phyloP scores from a whole-genome alignment of 2,888 invertebrate species.

The Eupithecia insigniata region DNA sequence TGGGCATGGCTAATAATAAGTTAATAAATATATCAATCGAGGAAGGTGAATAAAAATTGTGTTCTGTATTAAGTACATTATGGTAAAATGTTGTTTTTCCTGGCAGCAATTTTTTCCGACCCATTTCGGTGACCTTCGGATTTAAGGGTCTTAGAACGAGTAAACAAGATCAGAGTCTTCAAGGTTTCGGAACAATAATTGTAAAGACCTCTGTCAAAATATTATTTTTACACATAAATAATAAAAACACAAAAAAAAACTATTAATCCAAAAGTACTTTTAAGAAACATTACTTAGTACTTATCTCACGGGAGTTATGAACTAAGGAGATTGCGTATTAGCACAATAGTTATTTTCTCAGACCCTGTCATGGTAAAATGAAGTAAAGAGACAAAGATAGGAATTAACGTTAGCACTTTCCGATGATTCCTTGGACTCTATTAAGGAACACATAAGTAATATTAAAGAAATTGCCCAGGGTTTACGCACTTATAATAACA shows the following conservation, averaged over 20 bases:
- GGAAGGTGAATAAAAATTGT: background rate
- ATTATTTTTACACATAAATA: too few relatives aligned
- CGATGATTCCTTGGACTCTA: background rate
- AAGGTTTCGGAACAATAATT: constrained; percentile 44
- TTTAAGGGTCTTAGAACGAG: constrained; percentile 45
- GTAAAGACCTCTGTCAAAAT: constrained; percentile 6
- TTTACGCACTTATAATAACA: too few relatives aligned
- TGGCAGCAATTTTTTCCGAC: constrained; percentile 34
- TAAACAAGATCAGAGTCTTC: constrained; percentile 51
- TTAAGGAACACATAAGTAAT: background rate
- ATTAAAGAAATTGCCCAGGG: too few relatives aligned
- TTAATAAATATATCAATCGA: background rate
- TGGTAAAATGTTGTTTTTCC: constrained; percentile 37
- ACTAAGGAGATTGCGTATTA: background rate
- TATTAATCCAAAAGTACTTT: too few relatives aligned
- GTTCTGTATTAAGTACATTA: too few relatives aligned
- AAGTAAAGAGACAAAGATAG: background rate
- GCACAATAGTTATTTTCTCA: background rate
- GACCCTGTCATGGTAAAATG: background rate
- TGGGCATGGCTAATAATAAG: background rate
- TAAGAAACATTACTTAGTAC: background rate
- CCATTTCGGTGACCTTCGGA: constrained; percentile 45
- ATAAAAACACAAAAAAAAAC: too few relatives aligned
- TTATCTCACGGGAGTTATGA: background rate
- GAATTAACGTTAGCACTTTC: background rate